Conservation (phyloP, 1,140 invertebrate genomes). For the honey bee (Apis mellifera) region Amel_HAv3.1 CM009933.2:2786501-2787000, state of each 20-base stretch:
- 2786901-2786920: slow-evolving; percentile 94
- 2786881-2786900: slow-evolving; percentile 93
- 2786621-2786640: slow-evolving; percentile 92
- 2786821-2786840: accelerated
- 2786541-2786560: too few species aligned
- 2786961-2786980: slow-evolving; percentile 95
- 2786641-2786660: slow-evolving; percentile 95
- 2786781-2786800: slow-evolving; percentile 86
- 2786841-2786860: background rate
- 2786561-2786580: too few species aligned
- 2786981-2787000: slow-evolving; percentile 94
- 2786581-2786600: slow-evolving; percentile 51
- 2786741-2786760: slow-evolving; percentile 92
- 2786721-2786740: slow-evolving; percentile 94
- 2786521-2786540: too few species aligned
- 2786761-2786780: slow-evolving; percentile 89
- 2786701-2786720: slow-evolving; percentile 97
- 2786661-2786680: slow-evolving; percentile 85
- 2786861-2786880: slow-evolving; percentile 72
- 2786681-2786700: slow-evolving; percentile 86
- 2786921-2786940: slow-evolving; percentile 92
- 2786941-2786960: slow-evolving; percentile 93
- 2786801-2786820: slow-evolving; percentile 55
- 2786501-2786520: background rate
- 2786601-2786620: slow-evolving; percentile 89